A percentile compares a stretch with the other conserved stretches of the same genome.
These are phyloP conservation scores for Caradrina kadenii DNA, from an alignment of 2,888 invertebrate genomes.

Conservation along the genomic window DNA sequence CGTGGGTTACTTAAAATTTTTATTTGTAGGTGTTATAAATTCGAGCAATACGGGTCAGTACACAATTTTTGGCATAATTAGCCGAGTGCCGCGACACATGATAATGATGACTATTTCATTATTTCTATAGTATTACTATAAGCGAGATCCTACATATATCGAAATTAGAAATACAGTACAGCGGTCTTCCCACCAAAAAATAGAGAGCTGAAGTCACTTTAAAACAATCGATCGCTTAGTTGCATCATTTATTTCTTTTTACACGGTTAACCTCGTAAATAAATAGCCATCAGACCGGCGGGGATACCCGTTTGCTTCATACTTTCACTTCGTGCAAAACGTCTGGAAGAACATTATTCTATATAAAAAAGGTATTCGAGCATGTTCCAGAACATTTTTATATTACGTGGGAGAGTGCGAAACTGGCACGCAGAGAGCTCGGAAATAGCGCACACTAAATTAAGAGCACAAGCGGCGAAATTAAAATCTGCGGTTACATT, in stretches of 20 bases:
- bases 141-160: neutral
- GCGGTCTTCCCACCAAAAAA: neutral
- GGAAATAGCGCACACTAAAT: constrained; percentile 76
- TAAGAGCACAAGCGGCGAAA: constrained; percentile 78
- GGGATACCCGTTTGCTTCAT: constrained; percentile 16
- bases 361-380: constrained; percentile 38
- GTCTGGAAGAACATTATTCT: constrained; percentile 30
- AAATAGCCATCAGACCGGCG: constrained; percentile 28
- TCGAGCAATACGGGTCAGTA: too few species aligned
- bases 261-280: constrained; percentile 32
- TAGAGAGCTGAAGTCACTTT: constrained; percentile 10
- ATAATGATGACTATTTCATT: neutral
- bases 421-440: constrained; percentile 52
- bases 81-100: too few species aligned
- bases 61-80: too few species aligned
- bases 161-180: constrained; percentile 1
- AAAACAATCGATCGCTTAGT: constrained; percentile 28
- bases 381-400: constrained; percentile 49
- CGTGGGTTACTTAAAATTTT: too few species aligned
- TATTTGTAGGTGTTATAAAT: too few species aligned
- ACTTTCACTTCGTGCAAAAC: constrained; percentile 14
- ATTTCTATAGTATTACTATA: neutral
- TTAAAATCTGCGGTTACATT: constrained; percentile 82
- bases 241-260: constrained; percentile 34
- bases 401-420: constrained; percentile 47